These are phyloP conservation scores for Gymnocheta viridis DNA, from an alignment of 2,888 invertebrate species.

Conservation along the genomic window DNA sequence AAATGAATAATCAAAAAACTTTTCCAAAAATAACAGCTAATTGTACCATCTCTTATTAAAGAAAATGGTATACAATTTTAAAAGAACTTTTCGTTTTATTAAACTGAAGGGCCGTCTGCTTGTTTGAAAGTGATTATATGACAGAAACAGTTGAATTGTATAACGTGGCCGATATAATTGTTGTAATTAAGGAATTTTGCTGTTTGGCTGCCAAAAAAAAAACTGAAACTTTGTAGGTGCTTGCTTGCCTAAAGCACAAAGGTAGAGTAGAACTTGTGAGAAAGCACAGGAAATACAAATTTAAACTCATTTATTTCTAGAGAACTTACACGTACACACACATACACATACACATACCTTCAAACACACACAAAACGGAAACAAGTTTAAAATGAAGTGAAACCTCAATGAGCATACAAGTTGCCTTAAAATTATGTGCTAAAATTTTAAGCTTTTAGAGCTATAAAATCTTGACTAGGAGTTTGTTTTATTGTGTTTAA, in stretches of 20 bases:
- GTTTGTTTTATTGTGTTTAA: neutral
- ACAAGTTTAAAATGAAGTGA: neutral
- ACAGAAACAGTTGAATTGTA: constrained; percentile 14
- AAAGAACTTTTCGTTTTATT: neutral
- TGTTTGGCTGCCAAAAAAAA: constrained; percentile 34
- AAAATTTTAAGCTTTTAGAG: neutral
- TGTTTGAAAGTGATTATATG: constrained; percentile 1
- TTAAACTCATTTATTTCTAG: constrained; percentile 67
- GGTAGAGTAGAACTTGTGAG: neutral
- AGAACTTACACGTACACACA: neutral
- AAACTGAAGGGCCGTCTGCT: neutral
- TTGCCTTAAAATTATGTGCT: constrained; percentile 9
- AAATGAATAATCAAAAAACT: constrained; percentile 59
- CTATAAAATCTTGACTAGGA: neutral
- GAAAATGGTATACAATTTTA: neutral
- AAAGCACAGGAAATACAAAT: constrained; percentile 55
- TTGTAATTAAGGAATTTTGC: constrained; percentile 79
- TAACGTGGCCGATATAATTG: constrained; percentile 73
- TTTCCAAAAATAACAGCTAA: constrained; percentile 64
- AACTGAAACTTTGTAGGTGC: neutral
- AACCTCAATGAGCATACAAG: neutral
- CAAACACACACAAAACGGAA: constrained; percentile 20
- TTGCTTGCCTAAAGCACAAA: neutral
- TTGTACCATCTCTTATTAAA: constrained; percentile 38
- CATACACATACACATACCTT: neutral